A percentile compares a stretch with the other conserved stretches of the same genome.
Conservation (phyloP, 2,113 vertebrate genomes). For the Zapornia atra region DNA sequence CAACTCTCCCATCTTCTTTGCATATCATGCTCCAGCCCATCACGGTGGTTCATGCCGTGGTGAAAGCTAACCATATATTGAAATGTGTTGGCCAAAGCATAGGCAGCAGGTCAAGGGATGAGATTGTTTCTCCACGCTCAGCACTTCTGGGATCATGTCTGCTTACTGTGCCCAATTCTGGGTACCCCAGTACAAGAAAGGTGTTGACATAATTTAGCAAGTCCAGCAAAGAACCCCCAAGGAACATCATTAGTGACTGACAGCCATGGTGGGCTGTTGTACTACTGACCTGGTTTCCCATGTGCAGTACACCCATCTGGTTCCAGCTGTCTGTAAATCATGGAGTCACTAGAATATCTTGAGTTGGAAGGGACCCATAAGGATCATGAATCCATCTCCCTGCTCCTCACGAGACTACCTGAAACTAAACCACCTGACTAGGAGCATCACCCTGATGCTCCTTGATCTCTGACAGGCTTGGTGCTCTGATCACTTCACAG, state of each 20-base stretch:
- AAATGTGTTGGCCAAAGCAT: neutral
- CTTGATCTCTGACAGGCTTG: neutral
- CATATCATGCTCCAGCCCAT: neutral
- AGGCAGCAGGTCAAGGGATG: neutral
- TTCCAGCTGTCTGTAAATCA: neutral
- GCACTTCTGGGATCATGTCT: neutral
- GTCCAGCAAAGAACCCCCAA: neutral
- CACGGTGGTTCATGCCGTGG: neutral
- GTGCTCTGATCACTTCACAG: neutral
- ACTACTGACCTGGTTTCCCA: neutral
- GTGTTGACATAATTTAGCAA: neutral
- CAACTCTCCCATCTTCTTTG: neutral
- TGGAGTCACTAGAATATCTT: neutral
- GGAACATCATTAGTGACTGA: neutral
- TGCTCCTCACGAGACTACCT: neutral
- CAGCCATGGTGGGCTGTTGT: neutral
- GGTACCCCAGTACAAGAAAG: neutral
- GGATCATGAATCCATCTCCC: neutral
- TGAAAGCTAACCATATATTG: neutral
- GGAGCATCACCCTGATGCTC: neutral
- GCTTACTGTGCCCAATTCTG: neutral
- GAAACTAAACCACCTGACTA: neutral
- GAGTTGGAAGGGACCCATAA: neutral
- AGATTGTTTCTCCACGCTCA: neutral
- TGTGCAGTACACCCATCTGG: neutral